Conservation (phyloP, 2,113 vertebrate species). For the Ptychochromis oligacanthus region DNA sequence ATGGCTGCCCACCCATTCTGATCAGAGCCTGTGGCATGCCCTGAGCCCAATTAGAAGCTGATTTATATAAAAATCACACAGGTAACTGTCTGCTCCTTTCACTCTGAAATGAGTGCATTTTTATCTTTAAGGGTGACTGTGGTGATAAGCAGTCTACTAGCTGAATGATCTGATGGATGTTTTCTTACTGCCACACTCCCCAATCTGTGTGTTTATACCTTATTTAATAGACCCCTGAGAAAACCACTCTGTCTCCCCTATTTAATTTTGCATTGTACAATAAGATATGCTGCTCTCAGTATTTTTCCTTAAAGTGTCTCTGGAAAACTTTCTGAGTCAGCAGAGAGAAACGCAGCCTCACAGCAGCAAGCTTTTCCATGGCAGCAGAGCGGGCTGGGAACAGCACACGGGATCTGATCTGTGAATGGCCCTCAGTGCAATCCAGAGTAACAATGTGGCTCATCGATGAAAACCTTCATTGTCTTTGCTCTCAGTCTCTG, state of each 20-base stretch:
- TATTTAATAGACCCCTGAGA: slow-evolving; percentile 46
- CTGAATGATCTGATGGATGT: slow-evolving; percentile 19
- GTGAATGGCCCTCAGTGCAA: slow-evolving; percentile 53
- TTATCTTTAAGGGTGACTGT: slow-evolving; percentile 17
- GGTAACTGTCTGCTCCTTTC: slow-evolving; percentile 17
- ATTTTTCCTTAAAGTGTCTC: slow-evolving; percentile 58
- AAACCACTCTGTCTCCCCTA: slow-evolving; percentile 50
- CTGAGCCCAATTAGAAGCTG: slow-evolving; percentile 67
- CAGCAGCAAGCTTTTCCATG: slow-evolving; percentile 46
- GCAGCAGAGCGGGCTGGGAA: slow-evolving; percentile 44
- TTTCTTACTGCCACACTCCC: slow-evolving; percentile 18
- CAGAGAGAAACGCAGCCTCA: slow-evolving; percentile 54
- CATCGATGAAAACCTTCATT: slow-evolving; percentile 69
- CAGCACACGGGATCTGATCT: slow-evolving; percentile 44
- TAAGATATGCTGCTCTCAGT: slow-evolving; percentile 65
- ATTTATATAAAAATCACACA: slow-evolving; percentile 51
- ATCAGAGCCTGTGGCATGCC: slow-evolving; percentile 68
- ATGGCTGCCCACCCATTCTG: slow-evolving; percentile 77
- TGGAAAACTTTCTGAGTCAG: slow-evolving; percentile 69
- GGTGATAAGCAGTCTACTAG: neutral
- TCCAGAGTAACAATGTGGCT: slow-evolving; percentile 55
- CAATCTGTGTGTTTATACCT: slow-evolving; percentile 38
- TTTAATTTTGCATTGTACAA: slow-evolving; percentile 62
- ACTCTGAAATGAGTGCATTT: slow-evolving; percentile 14
- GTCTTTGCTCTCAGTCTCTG: slow-evolving; percentile 59